A percentile compares a stretch with the other conserved stretches of the same genome.
These are phyloP conservation scores for Pollenia labialis DNA, from an alignment of 2,888 invertebrate species.

Conservation along the genomic window DNA sequence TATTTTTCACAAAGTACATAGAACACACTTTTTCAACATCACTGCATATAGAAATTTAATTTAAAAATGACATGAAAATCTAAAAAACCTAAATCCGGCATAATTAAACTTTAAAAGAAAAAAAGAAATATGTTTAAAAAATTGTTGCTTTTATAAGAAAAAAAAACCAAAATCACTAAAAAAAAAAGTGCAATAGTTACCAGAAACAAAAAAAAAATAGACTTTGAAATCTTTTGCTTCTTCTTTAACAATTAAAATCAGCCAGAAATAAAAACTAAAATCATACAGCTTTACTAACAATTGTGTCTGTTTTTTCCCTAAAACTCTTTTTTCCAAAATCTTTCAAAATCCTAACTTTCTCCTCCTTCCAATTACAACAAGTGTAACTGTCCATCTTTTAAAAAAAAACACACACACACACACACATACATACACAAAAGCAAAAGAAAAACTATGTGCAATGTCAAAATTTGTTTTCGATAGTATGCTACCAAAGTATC, in stretches of 20 bases:
- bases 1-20: constrained; percentile 67
- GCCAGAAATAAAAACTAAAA: background rate
- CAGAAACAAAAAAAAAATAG: constrained; percentile 8
- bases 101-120: constrained; percentile 36
- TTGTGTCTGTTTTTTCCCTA: constrained; percentile 1
- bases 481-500: constrained; percentile 98
- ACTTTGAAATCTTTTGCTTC: constrained; percentile 12
- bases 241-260: background rate
- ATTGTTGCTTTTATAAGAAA: background rate
- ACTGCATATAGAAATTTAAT: constrained; percentile 40
- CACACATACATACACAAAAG: constrained; percentile 43
- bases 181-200: constrained; percentile 1
- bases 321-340: background rate
- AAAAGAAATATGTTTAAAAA: background rate
- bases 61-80: background rate
- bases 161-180: constrained; percentile 7
- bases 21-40: constrained; percentile 47
- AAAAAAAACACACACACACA: constrained; percentile 6
- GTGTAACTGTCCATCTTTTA: constrained; percentile 44
- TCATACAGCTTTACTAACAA: constrained; percentile 13
- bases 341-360: constrained; percentile 57
- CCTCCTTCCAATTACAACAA: constrained; percentile 35
- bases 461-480: constrained; percentile 99
- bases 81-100: background rate
- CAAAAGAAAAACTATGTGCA: constrained; percentile 85